phyloP scores from a whole-genome alignment of 30 jellyfish, hydroid and myxozoan genomes.

The Chironex yamaguchii region DNA sequence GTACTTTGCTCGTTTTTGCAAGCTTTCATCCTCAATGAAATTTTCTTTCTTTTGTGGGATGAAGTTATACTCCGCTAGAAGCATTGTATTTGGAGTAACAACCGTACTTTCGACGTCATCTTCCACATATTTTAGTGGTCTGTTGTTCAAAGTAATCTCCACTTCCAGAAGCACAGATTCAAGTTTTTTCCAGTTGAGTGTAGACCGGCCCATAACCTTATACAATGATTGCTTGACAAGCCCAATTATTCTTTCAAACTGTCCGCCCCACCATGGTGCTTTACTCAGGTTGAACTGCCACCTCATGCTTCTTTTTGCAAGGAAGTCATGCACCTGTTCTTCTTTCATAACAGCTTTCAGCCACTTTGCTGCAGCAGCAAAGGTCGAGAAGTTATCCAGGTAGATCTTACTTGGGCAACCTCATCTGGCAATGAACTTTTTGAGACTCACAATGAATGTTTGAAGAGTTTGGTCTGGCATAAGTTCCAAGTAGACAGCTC shows the following conservation, averaged over 20 bases:
- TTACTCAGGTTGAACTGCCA: constrained; percentile 73
- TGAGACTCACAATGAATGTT: not conserved
- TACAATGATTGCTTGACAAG: constrained; percentile 50
- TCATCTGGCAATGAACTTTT: not conserved
- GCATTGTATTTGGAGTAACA: constrained; percentile 57
- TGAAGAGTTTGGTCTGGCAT: constrained; percentile 57
- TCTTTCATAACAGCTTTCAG: not conserved
- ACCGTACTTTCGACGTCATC: constrained; percentile 46
- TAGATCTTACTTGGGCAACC: not conserved
- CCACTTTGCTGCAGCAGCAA: not conserved
- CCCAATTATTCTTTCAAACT: constrained; percentile 58
- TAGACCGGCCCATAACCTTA: constrained; percentile 40
- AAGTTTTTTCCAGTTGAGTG: constrained; percentile 15
- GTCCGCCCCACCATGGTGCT: constrained; percentile 85
- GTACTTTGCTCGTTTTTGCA: constrained; percentile 42
- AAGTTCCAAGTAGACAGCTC: constrained; percentile 61
- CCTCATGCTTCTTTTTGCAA: not conserved
- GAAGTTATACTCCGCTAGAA: constrained; percentile 21
- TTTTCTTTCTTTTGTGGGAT: constrained; percentile 5
- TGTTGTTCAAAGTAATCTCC: constrained; percentile 48
- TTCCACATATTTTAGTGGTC: constrained; percentile 54
- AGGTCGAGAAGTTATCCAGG: not conserved
- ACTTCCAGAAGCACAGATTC: constrained; percentile 43
- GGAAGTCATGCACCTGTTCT: not conserved
- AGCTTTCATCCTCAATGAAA: constrained; percentile 22